A percentile compares a stretch with the other conserved stretches of the same genome.
Conservation (phyloP, 1,140 invertebrate species). For the Drosophila kohkoa region DNA sequence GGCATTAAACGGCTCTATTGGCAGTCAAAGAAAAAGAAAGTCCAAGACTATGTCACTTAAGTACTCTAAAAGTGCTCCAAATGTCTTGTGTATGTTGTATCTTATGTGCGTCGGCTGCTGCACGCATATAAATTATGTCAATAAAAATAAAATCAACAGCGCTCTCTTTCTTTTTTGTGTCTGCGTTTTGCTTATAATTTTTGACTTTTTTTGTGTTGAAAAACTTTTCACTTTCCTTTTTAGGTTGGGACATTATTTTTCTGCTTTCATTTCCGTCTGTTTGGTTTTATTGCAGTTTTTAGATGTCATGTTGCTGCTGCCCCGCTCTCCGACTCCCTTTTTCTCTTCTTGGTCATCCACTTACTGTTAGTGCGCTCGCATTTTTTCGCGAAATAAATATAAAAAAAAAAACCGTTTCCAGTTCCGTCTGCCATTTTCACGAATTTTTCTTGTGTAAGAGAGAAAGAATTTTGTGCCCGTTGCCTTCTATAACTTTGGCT, state of each 20-base stretch:
- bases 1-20: conserved; percentile 32
- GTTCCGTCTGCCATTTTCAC: conserved; percentile 75
- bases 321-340: conserved; percentile 16
- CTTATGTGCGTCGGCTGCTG: conserved; percentile 9
- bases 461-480: conserved; percentile 40
- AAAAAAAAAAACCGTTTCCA: conserved; percentile 69
- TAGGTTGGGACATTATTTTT: conserved; percentile 75
- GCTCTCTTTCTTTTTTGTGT: conserved; percentile 28
- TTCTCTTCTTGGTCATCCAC: conserved; percentile 18
- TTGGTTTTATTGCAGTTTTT: conserved; percentile 75
- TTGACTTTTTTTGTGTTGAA: conserved; percentile 19
- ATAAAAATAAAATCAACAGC: conserved; percentile 78
- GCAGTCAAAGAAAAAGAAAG: neutral
- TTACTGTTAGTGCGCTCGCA: conserved; percentile 34
- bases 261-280: conserved; percentile 78
- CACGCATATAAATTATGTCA: conserved; percentile 74
- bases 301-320: conserved; percentile 32
- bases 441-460: conserved; percentile 50
- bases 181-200: conserved; percentile 43
- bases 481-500: conserved; percentile 56
- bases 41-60: conserved; percentile 42
- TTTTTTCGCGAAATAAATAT: conserved; percentile 69
- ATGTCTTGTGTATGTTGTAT: conserved; percentile 20
- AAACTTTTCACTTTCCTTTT: conserved; percentile 73
- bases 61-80: conserved; percentile 56